phyloP scores from a whole-genome alignment of 1,140 invertebrate genomes.

The Ooceraea biroi region DNA sequence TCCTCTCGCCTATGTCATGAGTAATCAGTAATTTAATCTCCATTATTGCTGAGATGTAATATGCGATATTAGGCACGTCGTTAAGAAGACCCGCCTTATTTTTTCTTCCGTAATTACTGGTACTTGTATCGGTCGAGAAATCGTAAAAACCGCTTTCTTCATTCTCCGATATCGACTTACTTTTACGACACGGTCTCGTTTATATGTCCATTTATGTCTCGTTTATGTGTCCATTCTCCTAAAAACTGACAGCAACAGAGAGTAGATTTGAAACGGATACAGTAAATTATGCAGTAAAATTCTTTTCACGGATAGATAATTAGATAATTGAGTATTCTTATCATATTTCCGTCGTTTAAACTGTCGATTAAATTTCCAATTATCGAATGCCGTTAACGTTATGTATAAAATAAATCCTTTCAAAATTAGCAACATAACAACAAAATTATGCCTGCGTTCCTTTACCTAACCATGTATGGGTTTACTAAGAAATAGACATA shows the following conservation, averaged over 20 bases:
- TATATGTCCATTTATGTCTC: not conserved
- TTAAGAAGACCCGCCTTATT: conserved; percentile 4
- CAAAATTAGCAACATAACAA: too few relatives aligned
- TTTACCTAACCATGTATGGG: not conserved
- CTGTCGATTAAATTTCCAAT: not conserved
- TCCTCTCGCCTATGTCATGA: not conserved
- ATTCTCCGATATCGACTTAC: not conserved
- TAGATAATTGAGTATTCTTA: not conserved
- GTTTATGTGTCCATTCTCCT: not conserved
- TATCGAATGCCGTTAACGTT: not conserved
- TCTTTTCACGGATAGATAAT: not conserved
- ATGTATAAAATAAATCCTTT: not conserved
- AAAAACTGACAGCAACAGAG: conserved; percentile 5
- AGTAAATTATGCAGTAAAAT: not conserved
- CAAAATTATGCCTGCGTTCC: not conserved
- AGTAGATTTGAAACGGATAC: not conserved
- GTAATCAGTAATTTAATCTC: conserved; percentile 6
- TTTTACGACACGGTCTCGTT: conserved; percentile 22
- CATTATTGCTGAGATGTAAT: not conserved
- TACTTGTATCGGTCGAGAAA: not conserved
- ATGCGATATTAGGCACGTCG: not conserved
- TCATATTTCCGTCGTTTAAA: not conserved
- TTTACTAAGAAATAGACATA: not conserved
- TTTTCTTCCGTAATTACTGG: not conserved
- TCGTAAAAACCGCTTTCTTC: conserved; percentile 10